phyloP scores from a whole-genome alignment of 2,888 invertebrate genomes.

The Pharmacophagus antenor region DNA sequence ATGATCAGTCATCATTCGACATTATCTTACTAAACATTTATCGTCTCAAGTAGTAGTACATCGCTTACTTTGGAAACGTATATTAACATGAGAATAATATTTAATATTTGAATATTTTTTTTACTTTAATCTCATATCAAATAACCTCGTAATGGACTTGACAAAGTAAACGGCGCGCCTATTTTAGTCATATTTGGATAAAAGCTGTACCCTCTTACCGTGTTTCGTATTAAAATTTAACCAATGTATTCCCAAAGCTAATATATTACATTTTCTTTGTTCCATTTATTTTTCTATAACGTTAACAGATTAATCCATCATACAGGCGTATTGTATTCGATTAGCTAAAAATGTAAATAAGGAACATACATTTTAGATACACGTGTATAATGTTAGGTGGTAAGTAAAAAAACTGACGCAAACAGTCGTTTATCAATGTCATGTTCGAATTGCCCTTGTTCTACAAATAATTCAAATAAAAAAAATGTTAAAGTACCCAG shows the following conservation, averaged over 20 bases:
- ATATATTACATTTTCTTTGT: too few relatives aligned
- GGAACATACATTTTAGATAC: neutral
- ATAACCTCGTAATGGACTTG: conserved; percentile 15
- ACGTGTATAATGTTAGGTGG: neutral
- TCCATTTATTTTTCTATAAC: neutral
- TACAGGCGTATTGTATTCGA: neutral
- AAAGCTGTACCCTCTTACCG: neutral
- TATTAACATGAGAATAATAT: conserved; percentile 9
- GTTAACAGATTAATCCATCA: too few relatives aligned
- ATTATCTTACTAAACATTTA: conserved; percentile 41
- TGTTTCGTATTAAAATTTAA: neutral
- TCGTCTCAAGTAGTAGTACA: conserved; percentile 33
- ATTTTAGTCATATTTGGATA: neutral
- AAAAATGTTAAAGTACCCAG: conserved; percentile 14
- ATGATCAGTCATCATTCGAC: conserved; percentile 53
- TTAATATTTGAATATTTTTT: conserved; percentile 7
- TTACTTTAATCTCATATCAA: conserved; percentile 7
- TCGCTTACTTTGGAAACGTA: conserved; percentile 11
- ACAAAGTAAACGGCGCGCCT: conserved; percentile 24
- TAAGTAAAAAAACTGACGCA: conserved; percentile 1
- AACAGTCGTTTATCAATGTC: conserved; percentile 11
- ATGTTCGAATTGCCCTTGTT: conserved; percentile 9
- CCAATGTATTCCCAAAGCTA: too few relatives aligned
- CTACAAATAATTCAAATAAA: conserved; percentile 14
- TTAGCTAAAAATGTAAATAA: neutral